Evolutionary conservation across 2,797 vertebrate species (phyloP), one percentile per base, ranked within the genome.

Genomic region (Sorex maritimensis): DNA sequence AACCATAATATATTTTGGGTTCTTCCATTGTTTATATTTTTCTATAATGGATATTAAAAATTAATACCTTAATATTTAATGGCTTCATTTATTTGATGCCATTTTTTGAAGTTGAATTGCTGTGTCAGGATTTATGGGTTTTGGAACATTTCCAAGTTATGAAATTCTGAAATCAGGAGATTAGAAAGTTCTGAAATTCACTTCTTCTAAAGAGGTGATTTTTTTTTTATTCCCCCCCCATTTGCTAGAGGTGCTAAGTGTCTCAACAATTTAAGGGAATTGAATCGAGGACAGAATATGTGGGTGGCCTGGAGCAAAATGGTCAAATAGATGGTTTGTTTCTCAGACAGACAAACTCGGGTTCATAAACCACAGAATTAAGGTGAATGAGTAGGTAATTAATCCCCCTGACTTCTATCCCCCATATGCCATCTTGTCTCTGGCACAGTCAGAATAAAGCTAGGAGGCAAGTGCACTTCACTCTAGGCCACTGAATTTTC

Each of bases 1-100:
- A 86, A 55, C 44, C 24, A 44, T 69, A 61, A 30, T 4, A 61
- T 49, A 38, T 44, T 88, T 86, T 80, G 61, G 12, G 73, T 78
- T 34, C 3, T 67, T 94, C 28, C n/a, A 69, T 19, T 82, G 24
- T 81, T 80, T 58, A 12, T 58, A 15, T 71, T 65, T 75, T 77
- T 13, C 61, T 83, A 90, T 82, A 86, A 77, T 0, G 88, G 80
- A 93, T 81, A 58, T 78, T 81, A 67, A 72, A 94, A 81, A 86
- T 55, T 14, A 55, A 17, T 55, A 55, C 17, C 13, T 13, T 14
- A 55, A 24, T 55, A 58, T 65, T 10, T 55, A n/a, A 9, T 44
- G 41, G 7, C 12, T 67, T 69, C 30, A 77, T 81, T 58, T 58
- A 74, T 13, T 69, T 81, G 38, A 58, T 80, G 75, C n/a, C 7